Base-by-base conservation (phyloP, 2,113 vertebrate genomes). In the Cyprinus carpio region DNA sequence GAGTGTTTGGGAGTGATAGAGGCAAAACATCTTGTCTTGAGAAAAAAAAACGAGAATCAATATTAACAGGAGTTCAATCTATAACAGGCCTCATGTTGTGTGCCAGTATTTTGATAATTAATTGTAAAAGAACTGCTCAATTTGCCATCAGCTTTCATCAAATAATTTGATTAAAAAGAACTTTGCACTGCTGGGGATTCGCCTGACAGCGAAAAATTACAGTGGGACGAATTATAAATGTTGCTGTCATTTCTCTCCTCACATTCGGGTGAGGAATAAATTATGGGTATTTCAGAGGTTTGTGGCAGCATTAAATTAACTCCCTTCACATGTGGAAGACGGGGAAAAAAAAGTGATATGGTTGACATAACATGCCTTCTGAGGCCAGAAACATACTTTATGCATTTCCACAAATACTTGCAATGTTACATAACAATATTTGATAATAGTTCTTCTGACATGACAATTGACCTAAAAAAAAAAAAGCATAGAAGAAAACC, bases 101-200 rank as follows among this genome's bases (percentile, higher is more conserved):
- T n/a, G 37, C 43, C 49, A 54, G 51, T 67, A 40, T 43, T 27
- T 62, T 81, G 37, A 62, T 71, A 84, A 84, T 89, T 82, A 78
- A 87, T 81, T 77, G 64, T 9, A 27, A 43, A 31, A 75, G 25
- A 81, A 77, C 51, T 74, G 72, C 54, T 81, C 69, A 25, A 71
- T 81, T 83, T 86, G 86, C 84, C 37, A 74, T 77, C 20, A 65
- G 81, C 75, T 69, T 80, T 76, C 76, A 64, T 87, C 67, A 27
- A 64, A 65, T 65, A 78, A 82, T 84, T 87, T 86, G 81, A 82
- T 87, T 86, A 83, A 65, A 75, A 74, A 65, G 46, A 87, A 77
- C 75, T 67, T 49, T 46, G 62, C 43, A 62, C 69, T 37, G 29
- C 46, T 69, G 88, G 82, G 71, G 43, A 64, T 84, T 80, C n/a